Conservation (phyloP, 2,888 invertebrate species). For the Carabus problematicus region DNA sequence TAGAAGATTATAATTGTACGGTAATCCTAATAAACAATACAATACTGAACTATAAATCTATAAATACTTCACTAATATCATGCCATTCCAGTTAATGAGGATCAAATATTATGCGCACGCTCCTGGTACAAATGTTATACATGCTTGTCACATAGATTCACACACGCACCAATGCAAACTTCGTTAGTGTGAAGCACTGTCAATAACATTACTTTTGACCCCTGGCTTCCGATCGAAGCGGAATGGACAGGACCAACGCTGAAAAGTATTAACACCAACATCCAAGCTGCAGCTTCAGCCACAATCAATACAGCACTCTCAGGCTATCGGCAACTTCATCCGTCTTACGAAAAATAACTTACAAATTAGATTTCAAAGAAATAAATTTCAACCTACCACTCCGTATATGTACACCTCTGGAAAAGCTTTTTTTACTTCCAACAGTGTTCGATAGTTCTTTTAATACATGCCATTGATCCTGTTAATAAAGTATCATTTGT, state of each 20-base stretch:
- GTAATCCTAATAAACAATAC: no score
- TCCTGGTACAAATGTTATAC: background rate
- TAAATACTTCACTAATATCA: no score
- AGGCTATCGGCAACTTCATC: background rate
- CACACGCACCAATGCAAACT: background rate
- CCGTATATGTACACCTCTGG: background rate
- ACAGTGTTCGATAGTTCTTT: no score
- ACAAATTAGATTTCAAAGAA: constrained; percentile 11
- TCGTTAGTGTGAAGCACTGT: background rate
- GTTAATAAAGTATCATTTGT: no score
- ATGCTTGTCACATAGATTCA: background rate
- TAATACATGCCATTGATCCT: no score
- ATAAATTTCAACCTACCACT: constrained; percentile 3
- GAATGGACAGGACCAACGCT: background rate
- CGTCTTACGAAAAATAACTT: background rate
- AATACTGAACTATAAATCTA: no score
- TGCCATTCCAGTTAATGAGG: no score
- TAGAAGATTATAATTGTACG: no score
- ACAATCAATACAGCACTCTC: background rate
- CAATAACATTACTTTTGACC: no score
- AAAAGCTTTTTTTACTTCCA: no score
- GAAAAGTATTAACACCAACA: constrained; percentile 1
- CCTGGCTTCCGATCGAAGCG: background rate
- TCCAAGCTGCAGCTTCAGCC: background rate
- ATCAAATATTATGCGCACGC: no score